Percentiles rank a stretch among this genome's conserved stretches.
Evolutionary conservation across 2,888 invertebrate genomes (phyloP).

Genomic region (Acleris sparsana): DNA sequence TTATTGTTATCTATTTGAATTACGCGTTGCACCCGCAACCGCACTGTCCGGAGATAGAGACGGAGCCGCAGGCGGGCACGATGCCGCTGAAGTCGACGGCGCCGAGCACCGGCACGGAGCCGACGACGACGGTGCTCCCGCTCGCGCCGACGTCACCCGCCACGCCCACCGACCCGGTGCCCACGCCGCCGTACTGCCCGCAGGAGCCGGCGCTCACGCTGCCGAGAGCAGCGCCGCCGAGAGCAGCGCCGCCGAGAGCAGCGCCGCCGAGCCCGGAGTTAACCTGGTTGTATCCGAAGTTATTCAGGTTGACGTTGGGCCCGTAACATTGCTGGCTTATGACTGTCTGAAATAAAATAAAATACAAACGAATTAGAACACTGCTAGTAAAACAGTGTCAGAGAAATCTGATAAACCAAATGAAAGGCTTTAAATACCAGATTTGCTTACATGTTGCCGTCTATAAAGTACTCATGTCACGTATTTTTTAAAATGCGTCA

Average conservation of each 20-base stretch:
- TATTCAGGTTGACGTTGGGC: constrained; percentile 1
- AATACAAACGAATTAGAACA: background rate
- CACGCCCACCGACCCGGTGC: constrained; percentile 47
- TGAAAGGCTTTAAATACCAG: no score
- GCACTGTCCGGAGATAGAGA: constrained; percentile 33
- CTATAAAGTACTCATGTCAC: no score
- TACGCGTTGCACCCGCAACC: constrained; percentile 24
- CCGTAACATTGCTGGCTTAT: constrained; percentile 1
- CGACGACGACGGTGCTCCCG: constrained; percentile 49
- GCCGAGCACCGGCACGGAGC: constrained; percentile 51
- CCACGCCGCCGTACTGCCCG: constrained; percentile 46
- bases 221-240: background rate
- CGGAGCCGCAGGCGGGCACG: constrained; percentile 33
- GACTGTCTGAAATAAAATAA: constrained; percentile 7
- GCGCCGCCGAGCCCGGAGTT: background rate
- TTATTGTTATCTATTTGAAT: background rate
- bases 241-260: constrained; percentile 1
- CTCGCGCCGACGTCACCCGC: constrained; percentile 47
- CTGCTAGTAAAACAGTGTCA: no score
- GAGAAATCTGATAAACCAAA: no score
- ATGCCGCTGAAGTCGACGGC: constrained; percentile 35
- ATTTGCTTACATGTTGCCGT: no score
- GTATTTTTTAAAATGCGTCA: no score
- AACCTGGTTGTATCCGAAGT: background rate
- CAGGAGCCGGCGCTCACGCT: constrained; percentile 24